These are phyloP conservation scores for Pristionchus mayeri DNA, from an alignment of 2,888 invertebrate species.

Conservation along the genomic window DNA sequence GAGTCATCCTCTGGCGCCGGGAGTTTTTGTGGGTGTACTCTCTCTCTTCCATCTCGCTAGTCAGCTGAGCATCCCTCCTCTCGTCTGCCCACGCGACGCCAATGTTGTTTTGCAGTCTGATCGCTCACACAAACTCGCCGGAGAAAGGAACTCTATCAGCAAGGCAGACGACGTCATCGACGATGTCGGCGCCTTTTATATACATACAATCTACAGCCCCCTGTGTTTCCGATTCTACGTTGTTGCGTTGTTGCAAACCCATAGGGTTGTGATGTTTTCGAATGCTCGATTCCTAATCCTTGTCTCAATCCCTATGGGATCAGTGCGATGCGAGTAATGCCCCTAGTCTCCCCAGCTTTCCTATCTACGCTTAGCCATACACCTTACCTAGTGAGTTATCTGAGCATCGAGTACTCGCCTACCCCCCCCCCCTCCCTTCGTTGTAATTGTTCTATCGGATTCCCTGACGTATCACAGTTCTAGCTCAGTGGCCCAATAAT, in stretches of 20 bases:
- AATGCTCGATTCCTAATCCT: not conserved
- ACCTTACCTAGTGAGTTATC: not conserved
- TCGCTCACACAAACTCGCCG: not conserved
- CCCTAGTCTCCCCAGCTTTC: not conserved
- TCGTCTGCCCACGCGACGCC: constrained; percentile 22
- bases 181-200: constrained; percentile 26
- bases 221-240: too few relatives aligned
- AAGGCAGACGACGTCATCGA: not conserved
- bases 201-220: not conserved
- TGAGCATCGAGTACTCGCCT: too few relatives aligned
- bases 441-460: not conserved
- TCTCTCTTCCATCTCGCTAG: not conserved
- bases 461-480: not conserved
- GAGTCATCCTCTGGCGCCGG: too few relatives aligned
- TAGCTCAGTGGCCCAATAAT: too few relatives aligned
- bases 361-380: not conserved
- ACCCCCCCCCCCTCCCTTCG: too few relatives aligned
- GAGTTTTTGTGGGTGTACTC: too few relatives aligned
- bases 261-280: not conserved
- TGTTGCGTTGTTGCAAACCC: not conserved
- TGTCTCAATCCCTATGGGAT: not conserved
- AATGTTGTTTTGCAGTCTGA: not conserved
- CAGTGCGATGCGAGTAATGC: not conserved
- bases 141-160: not conserved
- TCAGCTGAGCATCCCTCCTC: constrained; percentile 15